A percentile compares a stretch with the other conserved stretches of the same genome.
These are phyloP conservation scores for Rhingia campestris DNA, from an alignment of 2,888 invertebrate genomes.

Conservation along the genomic window DNA sequence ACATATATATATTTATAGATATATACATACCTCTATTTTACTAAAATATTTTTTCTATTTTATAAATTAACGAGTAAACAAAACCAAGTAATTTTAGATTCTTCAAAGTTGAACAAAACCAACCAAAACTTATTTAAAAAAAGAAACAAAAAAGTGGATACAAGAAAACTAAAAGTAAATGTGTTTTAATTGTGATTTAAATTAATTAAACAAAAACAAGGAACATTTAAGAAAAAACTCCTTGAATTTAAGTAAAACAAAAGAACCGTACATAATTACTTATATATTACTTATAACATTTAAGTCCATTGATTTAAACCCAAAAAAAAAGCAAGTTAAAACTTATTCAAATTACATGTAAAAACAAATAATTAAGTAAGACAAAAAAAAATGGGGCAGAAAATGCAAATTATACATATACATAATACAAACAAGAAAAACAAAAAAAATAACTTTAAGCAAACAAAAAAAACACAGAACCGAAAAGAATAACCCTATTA, in stretches of 20 bases:
- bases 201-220: slow-evolving; percentile 68
- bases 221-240: slow-evolving; percentile 59
- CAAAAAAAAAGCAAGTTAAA: slow-evolving; percentile 45
- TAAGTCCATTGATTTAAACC: slow-evolving; percentile 73
- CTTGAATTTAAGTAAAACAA: slow-evolving; percentile 60
- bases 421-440: slow-evolving; percentile 49
- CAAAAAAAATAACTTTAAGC: slow-evolving; percentile 49
- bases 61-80: slow-evolving; percentile 66
- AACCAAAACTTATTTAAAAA: slow-evolving; percentile 62
- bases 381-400: slow-evolving; percentile 17
- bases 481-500: slow-evolving; percentile 16
- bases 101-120: slow-evolving; percentile 58
- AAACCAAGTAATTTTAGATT: slow-evolving; percentile 61
- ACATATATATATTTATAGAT: slow-evolving; percentile 72
- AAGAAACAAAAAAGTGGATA: slow-evolving; percentile 52
- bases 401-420: slow-evolving; percentile 70
- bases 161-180: slow-evolving; percentile 73
- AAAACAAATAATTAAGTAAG: slow-evolving; percentile 7
- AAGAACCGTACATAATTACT: slow-evolving; percentile 58
- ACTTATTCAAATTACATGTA: slow-evolving; percentile 72
- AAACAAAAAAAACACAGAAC: slow-evolving; percentile 14
- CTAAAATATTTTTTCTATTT: slow-evolving; percentile 74
- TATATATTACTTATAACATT: slow-evolving; percentile 69
- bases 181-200: slow-evolving; percentile 74
- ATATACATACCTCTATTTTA: slow-evolving; percentile 74